Base-by-base conservation (phyloP, 2,797 vertebrate genomes). In the Sylvilagus floridanus region DNA sequence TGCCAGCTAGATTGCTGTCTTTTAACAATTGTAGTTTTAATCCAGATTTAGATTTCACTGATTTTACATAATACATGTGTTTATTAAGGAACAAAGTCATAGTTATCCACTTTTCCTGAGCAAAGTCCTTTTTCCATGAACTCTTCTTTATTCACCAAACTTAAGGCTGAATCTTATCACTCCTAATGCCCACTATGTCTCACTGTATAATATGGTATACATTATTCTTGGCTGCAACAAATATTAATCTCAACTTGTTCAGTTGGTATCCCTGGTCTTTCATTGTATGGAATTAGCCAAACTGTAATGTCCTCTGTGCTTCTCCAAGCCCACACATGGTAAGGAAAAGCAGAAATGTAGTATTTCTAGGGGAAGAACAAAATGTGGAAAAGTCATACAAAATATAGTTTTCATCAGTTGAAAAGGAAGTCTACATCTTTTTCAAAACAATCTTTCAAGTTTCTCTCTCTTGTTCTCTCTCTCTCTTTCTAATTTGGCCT, bases 241-340 rank as follows among this genome's bases (percentile, higher is more conserved):
- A 3, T n/a, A 47, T 35, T 76, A 54, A 76, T 21, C 30, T 19
- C 42, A 78, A 1, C 4, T 75, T 75, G 14, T 88, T 76, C 22
- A 13, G 0, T 11, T 71, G 2, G 1, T 54, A 5, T 14, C 60
- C 17, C 30, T 21, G 6, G 17, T 71, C 28, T 30, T 62, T 42
- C n/a, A 17, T 5, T 35, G 21, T 17, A 77, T 3, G 3, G 5
- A 68, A 77, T 0, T 24, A 4, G 9, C 4, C 35, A 81, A 79
- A 86, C 7, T 4, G 2, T 6, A 21, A 22, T 7, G 52, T 0
- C 8, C 0, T 28, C 16, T 16, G 4, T 1, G 14, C 13, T 66
- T 50, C 14, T n/a, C 11, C 7, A 9, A 62, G 8, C 1, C 26
- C 28, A 50, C 1, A 47, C 17, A 50, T 0, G 42, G 1, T 76